Evolutionary conservation across 2,888 invertebrate species (phyloP).

Genomic region (Anagyrus pseudococci): DNA sequence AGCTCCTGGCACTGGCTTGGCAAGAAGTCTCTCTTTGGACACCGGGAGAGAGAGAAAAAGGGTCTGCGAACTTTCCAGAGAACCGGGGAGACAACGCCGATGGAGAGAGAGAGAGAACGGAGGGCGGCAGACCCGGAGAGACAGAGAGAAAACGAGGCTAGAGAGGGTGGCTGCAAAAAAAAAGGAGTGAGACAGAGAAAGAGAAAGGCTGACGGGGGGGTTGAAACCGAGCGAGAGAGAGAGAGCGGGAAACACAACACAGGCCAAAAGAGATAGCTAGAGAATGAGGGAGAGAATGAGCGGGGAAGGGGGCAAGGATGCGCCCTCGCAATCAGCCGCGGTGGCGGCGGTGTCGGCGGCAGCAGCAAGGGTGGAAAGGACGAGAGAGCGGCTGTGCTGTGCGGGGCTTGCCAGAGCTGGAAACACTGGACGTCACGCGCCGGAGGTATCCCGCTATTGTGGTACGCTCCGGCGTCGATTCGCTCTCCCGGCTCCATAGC

Average conservation of each 20-base stretch:
- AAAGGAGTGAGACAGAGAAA: slow-evolving; percentile 4
- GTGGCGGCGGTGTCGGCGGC: slow-evolving; percentile 9
- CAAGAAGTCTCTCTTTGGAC: no score
- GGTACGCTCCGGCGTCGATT: slow-evolving; percentile 31
- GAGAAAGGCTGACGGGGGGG: neutral
- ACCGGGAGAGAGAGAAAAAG: no score
- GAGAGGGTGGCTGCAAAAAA: no score
- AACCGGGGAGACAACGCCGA: no score
- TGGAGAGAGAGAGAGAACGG: no score
- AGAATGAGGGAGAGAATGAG: no score
- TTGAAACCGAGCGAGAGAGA: slow-evolving; percentile 1
- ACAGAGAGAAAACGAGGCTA: no score
- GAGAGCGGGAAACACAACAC: slow-evolving; percentile 5
- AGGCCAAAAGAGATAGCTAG: slow-evolving; percentile 30
- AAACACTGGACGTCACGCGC: slow-evolving; percentile 38
- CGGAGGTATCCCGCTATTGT: slow-evolving; percentile 39
- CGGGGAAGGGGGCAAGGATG: slow-evolving; percentile 43
- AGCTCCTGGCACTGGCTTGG: no score
- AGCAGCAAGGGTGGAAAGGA: slow-evolving; percentile 30
- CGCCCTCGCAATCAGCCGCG: slow-evolving; percentile 49
- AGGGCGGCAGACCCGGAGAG: no score
- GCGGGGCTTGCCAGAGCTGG: slow-evolving; percentile 23
- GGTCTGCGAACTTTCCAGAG: no score
- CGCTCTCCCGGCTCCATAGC: neutral
- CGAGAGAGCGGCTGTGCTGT: slow-evolving; percentile 20